Base-by-base conservation (phyloP, 2,113 vertebrate genomes). In the Trogon melanurus region DNA sequence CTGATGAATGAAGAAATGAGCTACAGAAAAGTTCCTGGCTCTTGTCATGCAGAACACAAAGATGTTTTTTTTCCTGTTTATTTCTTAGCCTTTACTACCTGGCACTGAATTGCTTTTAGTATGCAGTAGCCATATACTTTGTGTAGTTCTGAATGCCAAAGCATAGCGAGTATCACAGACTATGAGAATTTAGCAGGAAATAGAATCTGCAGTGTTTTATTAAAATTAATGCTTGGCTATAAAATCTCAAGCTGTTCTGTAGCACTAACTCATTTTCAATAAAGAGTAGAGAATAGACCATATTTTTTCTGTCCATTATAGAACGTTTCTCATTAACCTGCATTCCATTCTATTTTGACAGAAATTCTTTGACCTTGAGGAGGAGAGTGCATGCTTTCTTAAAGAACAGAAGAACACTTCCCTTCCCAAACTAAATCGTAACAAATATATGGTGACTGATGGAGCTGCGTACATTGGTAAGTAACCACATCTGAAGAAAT, bases 381-480 rank as follows among this genome's bases (percentile, higher is more conserved):
- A 98, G 91, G 98, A 98, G 90, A 98, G 89, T 60, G 91, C 96
- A 9, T 98, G 98, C 76, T 96, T 97, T 89, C 95, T 98, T 51
- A 98, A 98, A 93, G 98, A 98, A 87, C 98, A 98, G 92, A 98
- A 97, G 89, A 98, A 99, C 69, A 95, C 98, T 83, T 98, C 97
- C 32, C 85, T 98, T 75, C 98, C 98, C 51, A 98, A 98, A 60
- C 84, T 99, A 93, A 99, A 99, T 92, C 98, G 99, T 87, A 99
- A 99, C 97, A 99, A 99, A 96, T 99, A 99, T 21, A 99, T 99
- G 98, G 99, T 99, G 95, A 99, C 99, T 11, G 99, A 99, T 30
- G 98, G 96, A 93, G 98, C 98, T 8, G 97, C 98, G 29, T 99
- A 99, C 72, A 98, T 99, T 67, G 99, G 99, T 99, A 97, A 97